A percentile compares a stretch with the other conserved stretches of the same genome.
phyloP scores from a whole-genome alignment of 1,140 invertebrate genomes.

The Venturia canescens region DNA sequence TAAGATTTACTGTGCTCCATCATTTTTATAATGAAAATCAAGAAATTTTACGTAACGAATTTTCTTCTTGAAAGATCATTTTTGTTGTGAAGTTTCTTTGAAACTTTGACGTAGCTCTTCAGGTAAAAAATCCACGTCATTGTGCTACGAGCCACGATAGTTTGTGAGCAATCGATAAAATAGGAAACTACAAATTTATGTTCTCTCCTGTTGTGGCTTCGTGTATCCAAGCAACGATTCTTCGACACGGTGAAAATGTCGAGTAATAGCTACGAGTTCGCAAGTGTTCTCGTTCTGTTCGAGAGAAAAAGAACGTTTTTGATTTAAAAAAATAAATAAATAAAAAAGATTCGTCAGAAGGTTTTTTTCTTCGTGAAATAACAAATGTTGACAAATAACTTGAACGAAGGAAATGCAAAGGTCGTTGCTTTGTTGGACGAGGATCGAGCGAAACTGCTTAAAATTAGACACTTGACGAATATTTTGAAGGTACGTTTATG shows the following conservation, averaged over 20 bases:
- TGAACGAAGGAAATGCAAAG: not conserved
- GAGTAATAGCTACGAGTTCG: conserved; percentile 2
- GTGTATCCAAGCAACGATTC: conserved; percentile 60
- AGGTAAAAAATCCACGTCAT: not conserved
- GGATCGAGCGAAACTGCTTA: conserved; percentile 54
- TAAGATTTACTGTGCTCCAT: no score
- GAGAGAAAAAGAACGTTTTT: conserved; percentile 13
- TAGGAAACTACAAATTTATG: conserved; percentile 35
- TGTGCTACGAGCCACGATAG: not conserved
- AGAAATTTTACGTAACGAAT: no score
- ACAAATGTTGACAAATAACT: conserved; percentile 43
- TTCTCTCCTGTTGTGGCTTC: conserved; percentile 20
- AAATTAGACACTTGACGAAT: conserved; percentile 61
- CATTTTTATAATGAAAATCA: no score
- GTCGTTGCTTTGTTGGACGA: conserved; percentile 1
- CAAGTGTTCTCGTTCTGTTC: conserved; percentile 4
- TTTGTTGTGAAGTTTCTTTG: not conserved
- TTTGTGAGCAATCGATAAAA: conserved; percentile 1
- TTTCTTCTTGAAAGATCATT: no score
- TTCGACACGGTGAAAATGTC: conserved; percentile 15
- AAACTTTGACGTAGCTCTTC: not conserved
- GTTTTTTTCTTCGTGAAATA: not conserved
- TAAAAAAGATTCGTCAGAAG: not conserved
- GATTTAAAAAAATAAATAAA: no score
- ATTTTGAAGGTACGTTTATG: conserved; percentile 63